Evolutionary conservation across 2,797 vertebrate genomes (phyloP).

Genomic region (Pseudochirops corinnae): DNA sequence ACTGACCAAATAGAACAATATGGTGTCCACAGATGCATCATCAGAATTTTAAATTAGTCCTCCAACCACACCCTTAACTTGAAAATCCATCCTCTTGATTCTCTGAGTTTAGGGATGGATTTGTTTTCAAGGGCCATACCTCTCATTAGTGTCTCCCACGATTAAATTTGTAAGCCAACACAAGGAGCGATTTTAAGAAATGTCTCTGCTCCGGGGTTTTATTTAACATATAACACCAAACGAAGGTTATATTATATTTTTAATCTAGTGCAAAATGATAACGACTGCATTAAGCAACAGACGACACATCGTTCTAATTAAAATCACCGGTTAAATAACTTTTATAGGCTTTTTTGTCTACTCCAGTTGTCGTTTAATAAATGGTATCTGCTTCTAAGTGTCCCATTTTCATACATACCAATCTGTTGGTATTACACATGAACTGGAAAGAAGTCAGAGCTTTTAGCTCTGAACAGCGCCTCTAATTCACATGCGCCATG

Average conservation of each 20-base stretch:
- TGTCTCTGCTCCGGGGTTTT: background rate
- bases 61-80: constrained; percentile 21
- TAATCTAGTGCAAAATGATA: constrained; percentile 28
- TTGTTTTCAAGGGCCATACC: background rate
- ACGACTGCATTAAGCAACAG: constrained; percentile 22
- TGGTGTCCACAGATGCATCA: background rate
- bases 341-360: constrained; percentile 45
- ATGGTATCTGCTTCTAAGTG: constrained; percentile 66
- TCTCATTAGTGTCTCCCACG: background rate
- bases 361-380: constrained; percentile 72
- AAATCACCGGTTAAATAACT: constrained; percentile 43
- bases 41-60: constrained; percentile 22
- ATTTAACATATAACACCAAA: constrained; percentile 27
- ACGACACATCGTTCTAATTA: constrained; percentile 33
- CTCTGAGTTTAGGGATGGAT: background rate
- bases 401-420: constrained; percentile 76
- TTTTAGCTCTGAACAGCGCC: constrained; percentile 59
- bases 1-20: background rate
- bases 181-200: constrained; percentile 2
- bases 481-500: constrained; percentile 68
- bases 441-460: constrained; percentile 69
- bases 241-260: background rate
- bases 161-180: constrained; percentile 6
- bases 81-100: background rate
- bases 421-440: constrained; percentile 63